Conservation (phyloP, 2,797 vertebrate genomes). For the Pogonophryne albipinna region DNA sequence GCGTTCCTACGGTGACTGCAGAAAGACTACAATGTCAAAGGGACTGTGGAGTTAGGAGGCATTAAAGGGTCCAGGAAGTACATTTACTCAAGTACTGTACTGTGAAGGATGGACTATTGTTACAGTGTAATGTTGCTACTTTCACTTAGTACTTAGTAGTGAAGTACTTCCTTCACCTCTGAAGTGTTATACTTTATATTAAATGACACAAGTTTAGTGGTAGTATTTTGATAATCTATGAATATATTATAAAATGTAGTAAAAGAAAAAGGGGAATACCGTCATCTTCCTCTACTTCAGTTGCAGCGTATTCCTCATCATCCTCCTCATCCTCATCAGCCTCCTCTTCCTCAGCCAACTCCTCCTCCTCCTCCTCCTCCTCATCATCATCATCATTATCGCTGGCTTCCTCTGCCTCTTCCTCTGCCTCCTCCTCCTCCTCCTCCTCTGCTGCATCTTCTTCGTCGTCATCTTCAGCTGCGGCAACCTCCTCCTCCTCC, state of each 20-base stretch:
- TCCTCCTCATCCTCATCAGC: constrained; percentile 6
- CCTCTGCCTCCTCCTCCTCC: not conserved
- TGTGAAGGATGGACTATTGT: no score
- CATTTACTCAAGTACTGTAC: no score
- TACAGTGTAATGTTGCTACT: no score
- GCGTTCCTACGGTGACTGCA: constrained; percentile 19
- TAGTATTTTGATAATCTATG: not conserved
- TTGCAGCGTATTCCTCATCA: not conserved
- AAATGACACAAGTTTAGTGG: not conserved
- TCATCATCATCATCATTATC: constrained; percentile 10
- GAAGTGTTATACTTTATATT: not conserved
- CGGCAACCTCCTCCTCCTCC: accelerated
- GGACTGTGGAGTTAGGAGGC: not conserved
- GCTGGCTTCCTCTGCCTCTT: constrained; percentile 3
- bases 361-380: not conserved
- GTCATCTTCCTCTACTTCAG: constrained; percentile 40
- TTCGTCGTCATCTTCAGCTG: not conserved
- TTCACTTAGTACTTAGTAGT: no score
- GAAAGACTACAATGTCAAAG: constrained; percentile 3
- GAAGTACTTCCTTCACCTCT: no score
- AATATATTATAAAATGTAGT: not conserved
- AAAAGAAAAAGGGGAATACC: constrained; percentile 17
- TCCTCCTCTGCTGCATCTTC: not conserved
- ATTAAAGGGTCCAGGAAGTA: no score
- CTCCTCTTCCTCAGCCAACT: constrained; percentile 14